phyloP scores from a whole-genome alignment of 2,113 vertebrate genomes.

The Phrynosoma platyrhinos region DNA sequence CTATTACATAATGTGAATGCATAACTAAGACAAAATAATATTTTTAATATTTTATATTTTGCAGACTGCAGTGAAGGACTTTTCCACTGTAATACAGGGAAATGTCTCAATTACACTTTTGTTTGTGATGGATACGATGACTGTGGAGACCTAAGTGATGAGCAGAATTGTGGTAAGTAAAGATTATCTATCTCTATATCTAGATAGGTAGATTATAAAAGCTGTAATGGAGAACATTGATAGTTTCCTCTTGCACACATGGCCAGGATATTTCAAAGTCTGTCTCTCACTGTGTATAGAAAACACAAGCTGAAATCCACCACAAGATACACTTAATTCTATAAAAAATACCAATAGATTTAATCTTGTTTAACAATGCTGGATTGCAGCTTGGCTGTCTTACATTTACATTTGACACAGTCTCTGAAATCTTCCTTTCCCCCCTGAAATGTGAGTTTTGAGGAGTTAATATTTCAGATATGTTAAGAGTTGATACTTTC shows the following conservation, averaged over 20 bases:
- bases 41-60: conserved; percentile 41
- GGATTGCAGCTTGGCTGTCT: no score
- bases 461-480: no score
- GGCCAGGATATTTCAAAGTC: no score
- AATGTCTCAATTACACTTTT: conserved; percentile 84
- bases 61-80: conserved; percentile 84
- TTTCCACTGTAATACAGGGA: conserved; percentile 89
- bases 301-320: no score
- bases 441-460: no score
- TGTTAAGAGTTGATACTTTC: no score
- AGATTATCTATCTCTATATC: neutral
- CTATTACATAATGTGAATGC: neutral
- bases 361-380: no score
- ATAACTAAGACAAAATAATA: neutral
- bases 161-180: conserved; percentile 89
- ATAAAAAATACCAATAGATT: no score
- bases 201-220: conserved; percentile 18
- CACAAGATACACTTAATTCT: no score
- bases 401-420: no score
- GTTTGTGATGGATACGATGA: conserved; percentile 96
- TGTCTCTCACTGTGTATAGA: no score
- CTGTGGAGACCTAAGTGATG: conserved; percentile 96
- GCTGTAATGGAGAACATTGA: conserved; percentile 5
- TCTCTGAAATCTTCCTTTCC: no score
- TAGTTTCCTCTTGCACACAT: neutral